Percentiles rank a stretch among this genome's conserved stretches.
These are phyloP conservation scores for Camponotus fellah DNA, from an alignment of 2,888 invertebrate species.

Conservation along the genomic window DNA sequence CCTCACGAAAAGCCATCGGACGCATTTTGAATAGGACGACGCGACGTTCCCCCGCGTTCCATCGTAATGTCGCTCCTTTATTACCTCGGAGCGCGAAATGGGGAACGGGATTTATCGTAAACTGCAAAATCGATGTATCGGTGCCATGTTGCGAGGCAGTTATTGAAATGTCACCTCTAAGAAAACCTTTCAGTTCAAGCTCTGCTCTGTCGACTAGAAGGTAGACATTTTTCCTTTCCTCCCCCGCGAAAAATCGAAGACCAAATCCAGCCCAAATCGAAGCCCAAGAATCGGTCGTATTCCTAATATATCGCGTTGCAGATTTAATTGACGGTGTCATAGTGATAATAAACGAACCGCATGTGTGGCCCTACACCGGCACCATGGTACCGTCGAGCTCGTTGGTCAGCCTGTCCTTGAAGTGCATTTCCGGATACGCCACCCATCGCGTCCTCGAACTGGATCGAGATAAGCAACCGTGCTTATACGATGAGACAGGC, in stretches of 20 bases:
- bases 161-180: conserved; percentile 45
- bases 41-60: conserved; percentile 1
- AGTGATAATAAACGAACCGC: conserved; percentile 76
- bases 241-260: not conserved
- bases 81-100: conserved; percentile 35
- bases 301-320: conserved; percentile 20
- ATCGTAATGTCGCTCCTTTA: conserved; percentile 51
- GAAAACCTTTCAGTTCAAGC: not conserved
- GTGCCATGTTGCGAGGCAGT: conserved; percentile 37
- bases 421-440: conserved; percentile 76
- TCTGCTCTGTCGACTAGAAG: not conserved
- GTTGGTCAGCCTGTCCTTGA: conserved; percentile 71
- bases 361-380: conserved; percentile 75
- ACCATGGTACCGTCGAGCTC: conserved; percentile 73
- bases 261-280: not conserved
- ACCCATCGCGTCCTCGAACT: conserved; percentile 70
- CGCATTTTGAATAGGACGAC: conserved; percentile 38
- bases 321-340: conserved; percentile 62
- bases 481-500: conserved; percentile 68
- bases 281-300: not conserved
- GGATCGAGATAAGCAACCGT: conserved; percentile 71
- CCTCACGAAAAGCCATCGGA: conserved; percentile 37
- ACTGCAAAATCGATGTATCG: conserved; percentile 54
- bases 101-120: conserved; percentile 50
- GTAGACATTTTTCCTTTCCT: not conserved